Base-by-base conservation (phyloP, 2,113 vertebrate genomes). In the Cyrtonyx montezumae region DNA sequence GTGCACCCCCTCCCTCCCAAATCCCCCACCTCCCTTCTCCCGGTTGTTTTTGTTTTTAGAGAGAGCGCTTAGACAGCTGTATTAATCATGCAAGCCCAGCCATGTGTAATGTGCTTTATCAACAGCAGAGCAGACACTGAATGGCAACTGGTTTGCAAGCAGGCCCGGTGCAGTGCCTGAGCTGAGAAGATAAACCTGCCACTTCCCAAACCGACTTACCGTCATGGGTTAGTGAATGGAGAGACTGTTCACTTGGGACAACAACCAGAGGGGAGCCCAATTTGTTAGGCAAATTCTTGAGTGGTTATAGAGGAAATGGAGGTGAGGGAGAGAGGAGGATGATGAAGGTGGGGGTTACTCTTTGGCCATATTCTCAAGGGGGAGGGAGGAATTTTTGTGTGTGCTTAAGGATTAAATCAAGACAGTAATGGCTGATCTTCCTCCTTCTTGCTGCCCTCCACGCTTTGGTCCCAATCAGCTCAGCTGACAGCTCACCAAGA, bases 31-130 rank as follows among this genome's bases (percentile, higher is more conserved):
- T 61, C 83, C 77, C 61, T 86, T 91, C 42, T 92, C 81, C 68
- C 55, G 4, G 37, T 82, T 94, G 88, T 94, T 87, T 97, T 97
- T 98, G 96, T 98, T 97, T 97, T 95, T 90, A 84, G 75, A 93
- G 92, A 67, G 89, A 91, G 87, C 1, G 58, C 96, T 97, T 55
- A 95, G 96, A 97, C 96, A 98, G 96, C 94, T 94, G 95, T 97
- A 97, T 98, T 98, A 97, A 98, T 98, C 97, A 98, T 92, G 97
- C 97, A 97, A 96, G 94, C 95, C 95, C 97, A 97, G 95, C 96
- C 97, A 97, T 97, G 97, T 97, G 96, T 96, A 97, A 95, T 97
- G 96, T 91, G 93, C 97, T 98, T 98, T 98, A 97, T 98, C 97
- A 97, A 96, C 95, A 94, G 95, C 95, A 96, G 94, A 97, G 92